Evolutionary conservation across 2,797 vertebrate genomes (phyloP), one percentile per base, ranked within the genome.

Genomic region (Phyllotis vaccarum): DNA sequence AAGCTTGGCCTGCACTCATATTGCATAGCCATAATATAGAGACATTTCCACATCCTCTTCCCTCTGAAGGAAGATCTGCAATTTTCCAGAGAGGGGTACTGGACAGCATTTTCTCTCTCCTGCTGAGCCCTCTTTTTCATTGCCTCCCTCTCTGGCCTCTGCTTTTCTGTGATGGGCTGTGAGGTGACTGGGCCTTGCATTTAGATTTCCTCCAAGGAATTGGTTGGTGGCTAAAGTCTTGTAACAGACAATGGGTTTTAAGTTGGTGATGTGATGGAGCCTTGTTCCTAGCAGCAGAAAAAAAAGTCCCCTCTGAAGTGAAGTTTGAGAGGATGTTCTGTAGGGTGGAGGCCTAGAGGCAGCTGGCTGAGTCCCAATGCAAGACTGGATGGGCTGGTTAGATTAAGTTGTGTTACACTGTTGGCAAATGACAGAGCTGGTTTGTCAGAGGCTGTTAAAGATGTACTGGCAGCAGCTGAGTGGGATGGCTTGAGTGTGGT

Each of bases 71-170:
- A 80, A 94, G 56, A 90, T 79, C 17, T 90, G 58, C 3, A 54
- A 12, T 2, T 46, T 54, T 6, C 24, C 79, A 16, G 54, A 16
- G 74, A 19, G 5, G 52, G 62, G 43, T 46, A 60, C 21, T 70
- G 34, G n/a, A 75, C 89, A 22, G 88, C 72, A 0, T 52, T 43
- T 31, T 81, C 74, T 5, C 52, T 34, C 64, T 95, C 81, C 14
- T 6, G 21, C 9, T 87, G 93, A 37, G 89, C 64, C 8, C 8
- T 2, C 21, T 37, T 34, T 37, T 95, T 87, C 89, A 95, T 80
- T 1, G 21, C 46, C 5, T 91, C 74, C 6, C 81, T 6, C 12
- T 70, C 24, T 12, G 70, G 81, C 19, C 81, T 24, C 27, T 86
- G 87, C 22, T 86, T 64, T 0, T n/a, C 31, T 3, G 46, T 62